These are phyloP conservation scores for Cinclus cinclus DNA, from an alignment of 2,113 vertebrate species.

Conservation along the genomic window DNA sequence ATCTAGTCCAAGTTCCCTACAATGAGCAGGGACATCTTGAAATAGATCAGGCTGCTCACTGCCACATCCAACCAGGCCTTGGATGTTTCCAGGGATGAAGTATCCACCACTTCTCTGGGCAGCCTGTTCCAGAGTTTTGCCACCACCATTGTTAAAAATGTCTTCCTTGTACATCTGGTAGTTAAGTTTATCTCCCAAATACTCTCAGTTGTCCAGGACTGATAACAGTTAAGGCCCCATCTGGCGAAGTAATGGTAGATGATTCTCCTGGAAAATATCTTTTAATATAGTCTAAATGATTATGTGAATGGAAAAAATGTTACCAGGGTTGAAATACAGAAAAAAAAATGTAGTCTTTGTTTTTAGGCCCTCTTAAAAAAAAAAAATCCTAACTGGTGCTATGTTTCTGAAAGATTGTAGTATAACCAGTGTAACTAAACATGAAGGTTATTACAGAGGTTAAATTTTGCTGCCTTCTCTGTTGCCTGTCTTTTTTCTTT, in stretches of 20 bases:
- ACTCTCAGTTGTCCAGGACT: background rate
- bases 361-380: background rate
- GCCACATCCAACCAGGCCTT: background rate
- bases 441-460: background rate
- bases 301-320: background rate
- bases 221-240: background rate
- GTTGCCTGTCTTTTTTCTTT: background rate
- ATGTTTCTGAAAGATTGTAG: background rate
- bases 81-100: background rate
- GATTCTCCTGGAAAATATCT: background rate
- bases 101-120: background rate
- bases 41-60: background rate
- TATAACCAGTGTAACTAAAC: background rate
- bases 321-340: background rate
- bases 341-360: background rate
- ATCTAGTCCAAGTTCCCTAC: background rate
- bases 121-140: background rate
- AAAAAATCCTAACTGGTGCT: background rate
- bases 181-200: background rate
- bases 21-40: background rate
- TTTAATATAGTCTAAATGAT: background rate
- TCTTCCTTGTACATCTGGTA: background rate
- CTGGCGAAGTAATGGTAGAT: background rate
- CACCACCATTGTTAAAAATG: background rate
- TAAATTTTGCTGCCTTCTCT: background rate